Percentiles rank a stretch among this genome's conserved stretches.
These are phyloP conservation scores for Acrocyrtus sp. DNA, from an alignment of 2,888 invertebrate genomes.

Conservation along the genomic window DNA sequence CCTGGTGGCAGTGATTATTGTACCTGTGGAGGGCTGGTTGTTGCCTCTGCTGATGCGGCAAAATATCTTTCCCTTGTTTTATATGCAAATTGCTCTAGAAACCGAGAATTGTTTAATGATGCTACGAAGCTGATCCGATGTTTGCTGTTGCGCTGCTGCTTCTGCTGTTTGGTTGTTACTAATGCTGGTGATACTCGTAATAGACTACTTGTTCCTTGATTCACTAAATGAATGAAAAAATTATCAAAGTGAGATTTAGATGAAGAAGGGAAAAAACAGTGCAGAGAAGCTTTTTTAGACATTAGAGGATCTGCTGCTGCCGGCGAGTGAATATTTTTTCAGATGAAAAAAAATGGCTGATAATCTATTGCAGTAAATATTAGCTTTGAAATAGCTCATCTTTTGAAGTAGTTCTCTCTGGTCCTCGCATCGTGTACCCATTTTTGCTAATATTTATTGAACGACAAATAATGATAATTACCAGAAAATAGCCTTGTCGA, in stretches of 20 bases:
- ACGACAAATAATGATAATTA: neutral
- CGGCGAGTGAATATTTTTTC: slow-evolving; percentile 28
- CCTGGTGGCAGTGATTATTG: slow-evolving; percentile 54
- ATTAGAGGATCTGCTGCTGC: too few relatives aligned
- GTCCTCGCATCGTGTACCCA: neutral
- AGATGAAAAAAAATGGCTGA: neutral
- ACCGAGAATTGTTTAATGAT: slow-evolving; percentile 55
- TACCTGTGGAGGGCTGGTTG: slow-evolving; percentile 44
- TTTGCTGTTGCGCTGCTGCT: slow-evolving; percentile 4
- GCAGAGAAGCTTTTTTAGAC: too few relatives aligned
- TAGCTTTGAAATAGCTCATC: slow-evolving; percentile 15
- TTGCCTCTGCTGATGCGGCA: slow-evolving; percentile 42
- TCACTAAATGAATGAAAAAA: slow-evolving; percentile 47
- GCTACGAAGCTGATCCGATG: slow-evolving; percentile 42
- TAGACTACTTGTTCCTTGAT: slow-evolving; percentile 40
- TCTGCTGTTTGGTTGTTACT: neutral
- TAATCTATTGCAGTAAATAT: neutral
- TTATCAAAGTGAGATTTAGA: slow-evolving; percentile 31
- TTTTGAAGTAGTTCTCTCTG: neutral
- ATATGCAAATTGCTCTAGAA: slow-evolving; percentile 55
- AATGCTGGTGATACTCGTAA: slow-evolving; percentile 5
- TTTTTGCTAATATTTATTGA: neutral
- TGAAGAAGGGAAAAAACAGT: slow-evolving; percentile 25
- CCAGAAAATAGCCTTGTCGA: neutral
- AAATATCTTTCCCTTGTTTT: slow-evolving; percentile 50